Evolutionary conservation across 1,140 invertebrate genomes (phyloP).

Genomic region (Pentalonia nigronervosa): DNA sequence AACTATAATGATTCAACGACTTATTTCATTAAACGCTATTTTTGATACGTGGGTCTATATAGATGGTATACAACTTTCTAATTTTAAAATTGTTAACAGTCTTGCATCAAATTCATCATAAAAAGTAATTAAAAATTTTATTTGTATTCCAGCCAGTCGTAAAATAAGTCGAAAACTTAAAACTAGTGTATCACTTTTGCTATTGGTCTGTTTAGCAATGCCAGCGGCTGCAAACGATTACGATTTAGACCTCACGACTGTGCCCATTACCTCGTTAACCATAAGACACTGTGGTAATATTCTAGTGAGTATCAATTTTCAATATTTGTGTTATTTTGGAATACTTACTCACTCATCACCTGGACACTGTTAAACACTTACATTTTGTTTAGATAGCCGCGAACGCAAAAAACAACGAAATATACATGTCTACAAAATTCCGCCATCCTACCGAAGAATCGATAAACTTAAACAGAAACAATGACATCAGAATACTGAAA

Average conservation of each 20-base stretch:
- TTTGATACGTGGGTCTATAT: not conserved
- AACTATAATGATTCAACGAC: not conserved
- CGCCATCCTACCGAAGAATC: not conserved
- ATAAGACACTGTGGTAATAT: not conserved
- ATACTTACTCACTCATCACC: not conserved
- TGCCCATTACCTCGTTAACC: not conserved
- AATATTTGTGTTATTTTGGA: not conserved
- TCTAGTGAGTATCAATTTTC: not conserved
- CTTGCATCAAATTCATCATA: not conserved
- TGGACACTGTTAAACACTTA: not conserved
- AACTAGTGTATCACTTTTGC: conserved; percentile 30
- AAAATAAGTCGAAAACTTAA: conserved; percentile 40
- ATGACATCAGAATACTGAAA: conserved; percentile 16
- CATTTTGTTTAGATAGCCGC: not conserved
- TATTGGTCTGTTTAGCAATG: conserved; percentile 28
- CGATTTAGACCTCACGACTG: not conserved
- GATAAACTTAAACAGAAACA: not conserved
- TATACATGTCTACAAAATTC: not conserved
- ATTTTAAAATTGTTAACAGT: not conserved
- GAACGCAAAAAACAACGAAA: not conserved
- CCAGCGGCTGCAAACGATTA: not conserved
- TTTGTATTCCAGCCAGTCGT: conserved; percentile 33
- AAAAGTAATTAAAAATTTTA: conserved; percentile 25
- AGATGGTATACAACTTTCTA: not conserved
- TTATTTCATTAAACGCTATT: not conserved